A percentile compares a stretch with the other conserved stretches of the same genome.
These are phyloP conservation scores for Parazoanthus atlanticus DNA, from an alignment of 92 coral and sea anemone species.

Conservation along the genomic window DNA sequence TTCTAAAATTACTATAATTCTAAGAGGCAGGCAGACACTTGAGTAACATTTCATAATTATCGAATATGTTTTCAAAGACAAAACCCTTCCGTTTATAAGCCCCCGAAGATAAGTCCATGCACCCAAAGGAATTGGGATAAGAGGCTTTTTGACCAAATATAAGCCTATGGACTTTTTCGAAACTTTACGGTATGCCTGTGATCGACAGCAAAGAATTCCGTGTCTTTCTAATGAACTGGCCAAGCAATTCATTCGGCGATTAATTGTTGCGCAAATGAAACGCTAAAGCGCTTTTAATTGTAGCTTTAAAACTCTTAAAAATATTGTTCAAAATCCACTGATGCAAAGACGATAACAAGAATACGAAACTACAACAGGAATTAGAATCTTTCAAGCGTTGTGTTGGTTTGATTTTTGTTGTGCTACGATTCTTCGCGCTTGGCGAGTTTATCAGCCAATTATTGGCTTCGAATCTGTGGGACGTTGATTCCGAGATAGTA, in stretches of 20 bases:
- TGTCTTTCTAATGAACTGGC: background rate
- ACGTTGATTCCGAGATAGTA: background rate
- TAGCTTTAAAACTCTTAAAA: background rate
- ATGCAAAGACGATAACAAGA: conserved; percentile 1
- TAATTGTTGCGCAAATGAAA: background rate
- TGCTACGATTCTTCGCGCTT: background rate
- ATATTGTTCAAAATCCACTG: conserved; percentile 8
- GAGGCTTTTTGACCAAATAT: too few relatives aligned
- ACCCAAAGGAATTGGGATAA: background rate
- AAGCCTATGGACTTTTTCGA: background rate
- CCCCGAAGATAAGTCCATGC: too few relatives aligned
- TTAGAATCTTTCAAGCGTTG: conserved; percentile 20
- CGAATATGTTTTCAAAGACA: background rate
- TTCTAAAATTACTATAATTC: too few relatives aligned
- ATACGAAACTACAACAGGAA: background rate
- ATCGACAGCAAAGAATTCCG: too few relatives aligned
- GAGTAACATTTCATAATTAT: too few relatives aligned
- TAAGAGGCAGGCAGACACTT: too few relatives aligned
- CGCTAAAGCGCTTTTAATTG: background rate
- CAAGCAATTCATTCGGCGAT: background rate
- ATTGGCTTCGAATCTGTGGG: background rate
- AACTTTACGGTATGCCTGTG: background rate
- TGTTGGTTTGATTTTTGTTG: conserved; percentile 20
- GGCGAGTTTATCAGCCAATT: background rate
- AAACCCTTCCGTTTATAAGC: too few relatives aligned